Conservation (phyloP, 1,140 invertebrate species). For the Drosophila repleta region DNA sequence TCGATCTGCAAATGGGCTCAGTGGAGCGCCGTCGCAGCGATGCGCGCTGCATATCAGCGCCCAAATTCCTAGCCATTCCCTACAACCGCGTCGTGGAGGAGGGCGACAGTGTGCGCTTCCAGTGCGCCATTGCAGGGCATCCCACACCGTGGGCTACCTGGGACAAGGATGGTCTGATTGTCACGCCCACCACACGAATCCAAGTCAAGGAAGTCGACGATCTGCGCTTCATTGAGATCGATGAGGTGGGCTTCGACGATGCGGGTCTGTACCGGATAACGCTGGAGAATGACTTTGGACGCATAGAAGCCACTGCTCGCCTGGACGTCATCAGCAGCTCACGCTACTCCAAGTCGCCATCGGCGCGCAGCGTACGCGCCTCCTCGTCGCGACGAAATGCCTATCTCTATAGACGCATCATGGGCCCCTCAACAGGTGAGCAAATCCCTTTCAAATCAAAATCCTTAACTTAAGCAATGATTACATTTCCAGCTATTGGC, state of each 20-base stretch:
- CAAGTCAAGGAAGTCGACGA: constrained; percentile 91
- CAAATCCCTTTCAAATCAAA: neutral
- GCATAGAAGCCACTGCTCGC: constrained; percentile 91
- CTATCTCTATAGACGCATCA: constrained; percentile 74
- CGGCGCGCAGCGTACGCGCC: constrained; percentile 83
- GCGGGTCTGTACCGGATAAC: constrained; percentile 92
- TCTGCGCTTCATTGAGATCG: constrained; percentile 90
- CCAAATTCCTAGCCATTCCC: constrained; percentile 94
- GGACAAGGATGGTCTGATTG: constrained; percentile 90
- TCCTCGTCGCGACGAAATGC: constrained; percentile 83
- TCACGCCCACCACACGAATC: constrained; percentile 88
- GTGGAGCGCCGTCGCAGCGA: constrained; percentile 84
- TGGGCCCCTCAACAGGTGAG: constrained; percentile 81
- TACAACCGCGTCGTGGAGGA: constrained; percentile 93
- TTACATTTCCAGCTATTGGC: constrained; percentile 77
- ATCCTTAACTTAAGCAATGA: too few relatives aligned
- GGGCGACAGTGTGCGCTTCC: constrained; percentile 91
- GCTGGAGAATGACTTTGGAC: constrained; percentile 92
- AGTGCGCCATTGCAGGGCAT: constrained; percentile 91
- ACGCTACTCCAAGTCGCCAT: constrained; percentile 80
- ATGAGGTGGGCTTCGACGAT: constrained; percentile 90
- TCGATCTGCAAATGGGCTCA: constrained; percentile 58
- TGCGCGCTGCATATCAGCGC: constrained; percentile 85
- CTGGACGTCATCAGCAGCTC: constrained; percentile 90
- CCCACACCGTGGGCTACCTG: constrained; percentile 91